These are phyloP conservation scores for Augochlora pura DNA, from an alignment of 1,140 invertebrate genomes.

Conservation along the genomic window DNA sequence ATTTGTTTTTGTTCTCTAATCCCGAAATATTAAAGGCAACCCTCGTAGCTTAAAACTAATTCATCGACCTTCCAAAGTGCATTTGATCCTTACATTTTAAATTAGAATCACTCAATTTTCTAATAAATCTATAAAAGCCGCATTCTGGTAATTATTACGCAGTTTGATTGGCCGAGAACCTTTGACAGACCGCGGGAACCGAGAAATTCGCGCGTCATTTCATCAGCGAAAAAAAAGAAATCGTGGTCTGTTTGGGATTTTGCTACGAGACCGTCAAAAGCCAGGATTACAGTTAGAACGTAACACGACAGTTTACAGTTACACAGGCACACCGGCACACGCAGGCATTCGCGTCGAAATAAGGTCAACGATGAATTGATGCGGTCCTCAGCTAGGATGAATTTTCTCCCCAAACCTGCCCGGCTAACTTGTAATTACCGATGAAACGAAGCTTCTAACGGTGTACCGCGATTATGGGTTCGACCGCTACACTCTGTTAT, in stretches of 20 bases:
- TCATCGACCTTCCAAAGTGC: no score
- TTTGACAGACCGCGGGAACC: no score
- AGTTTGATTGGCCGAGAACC: no score
- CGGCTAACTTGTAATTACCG: slow-evolving; percentile 11
- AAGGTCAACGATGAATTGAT: slow-evolving; percentile 29
- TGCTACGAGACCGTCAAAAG: slow-evolving; percentile 51
- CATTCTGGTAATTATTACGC: no score
- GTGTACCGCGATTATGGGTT: not conserved
- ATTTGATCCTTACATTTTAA: no score
- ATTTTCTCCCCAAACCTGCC: slow-evolving; percentile 3
- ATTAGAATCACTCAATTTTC: no score
- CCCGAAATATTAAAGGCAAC: no score
- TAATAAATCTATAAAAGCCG: no score
- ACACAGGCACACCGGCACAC: slow-evolving; percentile 26
- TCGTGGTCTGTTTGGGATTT: not conserved
- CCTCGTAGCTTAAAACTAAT: no score
- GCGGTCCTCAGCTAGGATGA: not conserved
- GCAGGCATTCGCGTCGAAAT: slow-evolving; percentile 28
- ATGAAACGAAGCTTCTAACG: slow-evolving; percentile 46
- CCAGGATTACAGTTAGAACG: slow-evolving; percentile 74
- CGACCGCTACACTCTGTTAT: not conserved
- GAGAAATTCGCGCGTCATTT: not conserved
- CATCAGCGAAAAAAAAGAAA: not conserved
- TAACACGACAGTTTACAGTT: slow-evolving; percentile 69
- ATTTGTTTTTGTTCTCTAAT: no score